Percentiles rank a stretch among this genome's conserved stretches.
phyloP scores from a whole-genome alignment of 1,140 invertebrate genomes.

The Drosophila melanogaster region Release_6_plus_ISO1_MT NT_033779.5:19387001-19387500 shows the following conservation, averaged over 20 bases:
- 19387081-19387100: conserved; percentile 36
- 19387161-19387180: conserved; percentile 76
- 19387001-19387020: conserved; percentile 46
- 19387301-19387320: conserved; percentile 65
- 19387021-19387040: conserved; percentile 44
- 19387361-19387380: conserved; percentile 86
- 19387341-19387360: conserved; percentile 82
- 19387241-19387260: conserved; percentile 86
- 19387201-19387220: conserved; percentile 90
- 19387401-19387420: background rate
- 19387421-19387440: background rate
- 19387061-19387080: conserved; percentile 44
- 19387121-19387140: background rate
- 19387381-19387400: conserved; percentile 86
- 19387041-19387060: conserved; percentile 24
- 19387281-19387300: conserved; percentile 85
- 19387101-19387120: conserved; percentile 1
- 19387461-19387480: too few relatives aligned
- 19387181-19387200: conserved; percentile 87
- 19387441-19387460: background rate
- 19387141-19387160: background rate
- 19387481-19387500: too few relatives aligned
- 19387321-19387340: conserved; percentile 84
- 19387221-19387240: conserved; percentile 86
- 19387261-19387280: conserved; percentile 89